Evolutionary conservation across 2,797 vertebrate genomes (phyloP).

Genomic region (Sarcoramphus papa): DNA sequence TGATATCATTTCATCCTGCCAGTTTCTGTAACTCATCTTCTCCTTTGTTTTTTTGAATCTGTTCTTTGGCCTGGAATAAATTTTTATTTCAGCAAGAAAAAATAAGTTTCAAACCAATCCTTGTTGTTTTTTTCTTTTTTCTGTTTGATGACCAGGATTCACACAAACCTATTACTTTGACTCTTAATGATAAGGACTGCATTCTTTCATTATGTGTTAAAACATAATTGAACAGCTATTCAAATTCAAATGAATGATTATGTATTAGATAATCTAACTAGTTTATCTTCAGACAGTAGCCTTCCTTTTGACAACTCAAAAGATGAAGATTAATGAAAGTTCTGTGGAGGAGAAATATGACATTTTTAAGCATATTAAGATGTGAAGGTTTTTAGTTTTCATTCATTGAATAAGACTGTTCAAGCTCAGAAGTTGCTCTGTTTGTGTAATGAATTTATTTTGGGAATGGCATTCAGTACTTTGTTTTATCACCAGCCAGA

Average conservation of each 20-base stretch:
- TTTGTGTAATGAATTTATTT: slow-evolving; percentile 13
- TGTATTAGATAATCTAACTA: not conserved
- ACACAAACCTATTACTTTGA: not conserved
- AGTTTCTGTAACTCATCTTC: not conserved
- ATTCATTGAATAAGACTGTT: not conserved
- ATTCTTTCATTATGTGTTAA: not conserved
- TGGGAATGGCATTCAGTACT: not conserved
- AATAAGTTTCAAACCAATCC: not conserved
- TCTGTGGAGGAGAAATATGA: not conserved
- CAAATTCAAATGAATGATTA: not conserved
- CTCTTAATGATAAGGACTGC: not conserved
- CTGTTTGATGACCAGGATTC: not conserved
- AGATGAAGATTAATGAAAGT: not conserved
- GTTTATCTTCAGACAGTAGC: slow-evolving; percentile 11
- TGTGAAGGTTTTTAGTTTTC: not conserved
- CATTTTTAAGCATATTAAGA: not conserved
- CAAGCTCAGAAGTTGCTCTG: not conserved
- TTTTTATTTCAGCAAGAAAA: not conserved
- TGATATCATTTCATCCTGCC: not conserved
- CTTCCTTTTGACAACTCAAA: not conserved
- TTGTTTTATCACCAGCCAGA: not conserved
- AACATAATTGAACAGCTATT: slow-evolving; percentile 3
- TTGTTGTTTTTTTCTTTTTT: not conserved
- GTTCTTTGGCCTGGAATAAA: not conserved
- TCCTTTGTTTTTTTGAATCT: not conserved